A percentile compares a stretch with the other conserved stretches of the same genome.
Conservation (phyloP, 2,113 vertebrate genomes). For the Dicerorhinus sumatrensis region DNA sequence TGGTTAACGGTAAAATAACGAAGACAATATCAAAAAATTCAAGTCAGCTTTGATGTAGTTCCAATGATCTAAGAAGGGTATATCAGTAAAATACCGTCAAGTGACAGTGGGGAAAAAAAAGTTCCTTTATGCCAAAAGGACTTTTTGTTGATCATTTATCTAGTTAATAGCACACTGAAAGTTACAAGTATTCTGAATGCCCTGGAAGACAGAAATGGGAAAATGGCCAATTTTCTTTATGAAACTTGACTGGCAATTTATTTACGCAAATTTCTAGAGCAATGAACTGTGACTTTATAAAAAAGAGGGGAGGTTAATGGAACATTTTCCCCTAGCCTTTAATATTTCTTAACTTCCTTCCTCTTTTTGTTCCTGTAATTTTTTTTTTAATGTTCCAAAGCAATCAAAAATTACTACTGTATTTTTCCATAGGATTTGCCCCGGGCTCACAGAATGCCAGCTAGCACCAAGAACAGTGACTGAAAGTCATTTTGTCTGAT, state of each 20-base stretch:
- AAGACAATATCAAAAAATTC: conserved; percentile 8
- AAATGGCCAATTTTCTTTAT: conserved; percentile 46
- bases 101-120: neutral
- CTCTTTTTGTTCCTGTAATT: conserved; percentile 60
- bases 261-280: conserved; percentile 59
- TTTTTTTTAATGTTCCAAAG: conserved; percentile 28
- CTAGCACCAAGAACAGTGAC: conserved; percentile 2
- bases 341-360: conserved; percentile 78
- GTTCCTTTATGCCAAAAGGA: conserved; percentile 11
- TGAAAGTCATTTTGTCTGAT: conserved; percentile 9
- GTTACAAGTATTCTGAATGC: neutral
- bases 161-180: conserved; percentile 25
- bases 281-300: neutral
- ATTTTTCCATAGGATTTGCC: conserved; percentile 37
- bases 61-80: neutral
- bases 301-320: neutral
- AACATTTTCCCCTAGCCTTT: conserved; percentile 47
- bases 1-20: conserved; percentile 22
- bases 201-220: conserved; percentile 9
- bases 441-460: conserved; percentile 12
- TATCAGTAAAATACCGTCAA: conserved; percentile 4
- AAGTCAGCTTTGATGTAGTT: neutral
- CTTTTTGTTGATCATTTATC: conserved; percentile 18
- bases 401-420: conserved; percentile 24
- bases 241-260: conserved; percentile 49